Base-by-base conservation (phyloP, 1,140 invertebrate species). In the Streblospio benedicti region DNA sequence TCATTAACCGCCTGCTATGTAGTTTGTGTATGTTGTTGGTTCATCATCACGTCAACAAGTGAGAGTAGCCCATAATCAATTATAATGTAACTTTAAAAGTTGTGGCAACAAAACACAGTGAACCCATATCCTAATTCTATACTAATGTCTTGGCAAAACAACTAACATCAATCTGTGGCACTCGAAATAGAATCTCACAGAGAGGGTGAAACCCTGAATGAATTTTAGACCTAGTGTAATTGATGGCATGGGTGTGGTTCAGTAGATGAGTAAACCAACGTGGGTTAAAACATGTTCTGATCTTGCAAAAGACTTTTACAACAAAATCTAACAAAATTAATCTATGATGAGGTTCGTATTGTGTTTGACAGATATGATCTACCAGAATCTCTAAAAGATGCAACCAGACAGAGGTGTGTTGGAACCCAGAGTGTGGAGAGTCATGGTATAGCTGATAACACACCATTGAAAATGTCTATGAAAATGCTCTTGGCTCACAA, bases 281-380 rank as follows among this genome's bases (percentile, higher is more conserved):
- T 44, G 35, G 38, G 47, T 59, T 3, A 45, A 49, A n/a, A 45
- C 6, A n/a, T n/a, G n/a, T n/a, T n/a, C n/a, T n/a, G n/a, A n/a
- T n/a, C n/a, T n/a, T n/a, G 1, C 47, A 47, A 33, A 47, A 33
- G 12, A 30, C 53, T 18, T 31, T 63, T 20, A 57, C 35, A 1
- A 31, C 35, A 23, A 51, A 63, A 35, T 54, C 16, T 6, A 14
- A 55, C 28, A 47, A 23, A 54, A 32, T 27, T 28, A 31, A 59
- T n/a, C 1, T 31, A 25, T 31, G 44, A 50, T 3, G 57, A 63
- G 31, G 51, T 63, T 6, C 61, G 51, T 41, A 6, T 63, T 3
- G 20, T 54, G 4, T 63, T 63, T 60, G 57, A 63, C 35, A 23
- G 50, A 16, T 60, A 59, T 56, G 61, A 63, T 55, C 27, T 63